Evolutionary conservation across 2,888 invertebrate species (phyloP).

Genomic region (Ormyrus nitidulus): DNA sequence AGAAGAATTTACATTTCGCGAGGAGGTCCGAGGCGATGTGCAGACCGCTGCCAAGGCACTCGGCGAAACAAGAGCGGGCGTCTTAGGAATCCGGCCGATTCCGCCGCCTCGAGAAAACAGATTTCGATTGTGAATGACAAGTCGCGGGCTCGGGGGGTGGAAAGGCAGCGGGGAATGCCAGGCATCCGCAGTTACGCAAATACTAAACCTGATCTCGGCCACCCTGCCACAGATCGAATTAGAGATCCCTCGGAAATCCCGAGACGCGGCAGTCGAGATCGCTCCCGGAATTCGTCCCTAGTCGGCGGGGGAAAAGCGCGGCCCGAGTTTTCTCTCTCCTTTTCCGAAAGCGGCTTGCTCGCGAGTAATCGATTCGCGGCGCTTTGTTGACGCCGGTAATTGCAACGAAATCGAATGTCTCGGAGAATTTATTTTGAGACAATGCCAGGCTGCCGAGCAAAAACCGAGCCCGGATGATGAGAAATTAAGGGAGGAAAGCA

Average conservation of each 20-base stretch:
- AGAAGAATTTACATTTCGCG: conserved; percentile 71
- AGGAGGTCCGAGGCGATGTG: conserved; percentile 49
- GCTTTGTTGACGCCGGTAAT: conserved; percentile 2
- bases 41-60: conserved; percentile 15
- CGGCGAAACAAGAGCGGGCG: conserved; percentile 60
- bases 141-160: conserved; percentile 56
- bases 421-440: neutral
- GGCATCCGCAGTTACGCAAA: conserved; percentile 71
- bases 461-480: conserved; percentile 2
- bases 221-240: conserved; percentile 63
- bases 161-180: conserved; percentile 64
- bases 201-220: conserved; percentile 65
- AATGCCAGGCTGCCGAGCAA: neutral
- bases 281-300: conserved; percentile 24
- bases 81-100: conserved; percentile 73
- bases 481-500: conserved; percentile 33
- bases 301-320: conserved; percentile 18
- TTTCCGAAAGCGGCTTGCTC: neutral
- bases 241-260: conserved; percentile 59
- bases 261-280: conserved; percentile 11
- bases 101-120: conserved; percentile 68
- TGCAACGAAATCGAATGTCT: neutral
- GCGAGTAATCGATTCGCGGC: conserved; percentile 5
- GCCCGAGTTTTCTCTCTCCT: conserved; percentile 15
- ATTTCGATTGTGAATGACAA: conserved; percentile 73